A percentile compares a stretch with the other conserved stretches of the same genome.
phyloP scores from a whole-genome alignment of 2,113 vertebrate genomes.

The Ciconia maguari region DNA sequence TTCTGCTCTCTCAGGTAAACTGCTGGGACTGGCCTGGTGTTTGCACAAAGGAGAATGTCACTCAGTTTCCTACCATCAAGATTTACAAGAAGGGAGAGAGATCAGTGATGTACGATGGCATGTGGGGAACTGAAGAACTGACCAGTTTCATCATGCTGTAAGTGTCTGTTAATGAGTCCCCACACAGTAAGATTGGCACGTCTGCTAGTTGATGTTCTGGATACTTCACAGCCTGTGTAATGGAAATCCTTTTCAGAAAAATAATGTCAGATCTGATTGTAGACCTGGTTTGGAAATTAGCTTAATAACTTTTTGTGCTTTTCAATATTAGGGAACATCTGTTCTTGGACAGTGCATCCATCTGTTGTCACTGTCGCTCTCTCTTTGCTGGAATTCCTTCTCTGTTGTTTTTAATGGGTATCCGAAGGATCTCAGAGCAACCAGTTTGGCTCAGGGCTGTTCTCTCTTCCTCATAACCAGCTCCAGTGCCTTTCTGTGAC shows the following conservation, averaged over 20 bases:
- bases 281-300: not conserved
- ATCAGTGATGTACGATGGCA: slow-evolving; percentile 76
- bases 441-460: not conserved
- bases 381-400: not conserved
- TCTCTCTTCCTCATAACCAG: not conserved
- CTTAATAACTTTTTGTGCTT: not conserved
- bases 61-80: slow-evolving; percentile 81
- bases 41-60: slow-evolving; percentile 81
- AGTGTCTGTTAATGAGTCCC: slow-evolving; percentile 58
- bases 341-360: not conserved
- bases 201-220: not conserved
- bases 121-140: slow-evolving; percentile 83
- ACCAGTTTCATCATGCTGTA: slow-evolving; percentile 87
- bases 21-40: slow-evolving; percentile 90
- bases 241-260: not conserved
- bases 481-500: not conserved
- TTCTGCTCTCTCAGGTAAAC: slow-evolving; percentile 80
- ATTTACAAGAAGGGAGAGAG: slow-evolving; percentile 71
- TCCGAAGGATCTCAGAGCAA: not conserved
- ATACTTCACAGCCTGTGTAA: not conserved
- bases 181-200: not conserved
- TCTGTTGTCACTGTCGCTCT: not conserved
- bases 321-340: not conserved
- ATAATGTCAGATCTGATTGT: not conserved
- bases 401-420: not conserved